These are phyloP conservation scores for Cheilosia scutellata DNA, from an alignment of 2,888 invertebrate species.

Conservation along the genomic window DNA sequence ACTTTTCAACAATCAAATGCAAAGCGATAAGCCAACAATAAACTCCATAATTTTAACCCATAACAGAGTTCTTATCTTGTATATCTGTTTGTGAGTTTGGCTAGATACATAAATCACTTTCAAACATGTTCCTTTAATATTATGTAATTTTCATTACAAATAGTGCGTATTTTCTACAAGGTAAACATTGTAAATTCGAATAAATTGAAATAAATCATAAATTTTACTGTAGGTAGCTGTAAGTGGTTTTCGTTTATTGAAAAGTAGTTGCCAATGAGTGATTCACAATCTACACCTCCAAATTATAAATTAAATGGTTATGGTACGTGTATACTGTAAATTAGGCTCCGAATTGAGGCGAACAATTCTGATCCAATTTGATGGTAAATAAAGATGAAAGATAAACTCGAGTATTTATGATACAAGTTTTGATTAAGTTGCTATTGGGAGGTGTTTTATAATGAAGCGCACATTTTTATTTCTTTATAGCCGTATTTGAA, in stretches of 20 bases:
- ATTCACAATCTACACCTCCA: background rate
- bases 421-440: background rate
- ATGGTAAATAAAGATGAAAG: constrained; percentile 28
- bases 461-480: background rate
- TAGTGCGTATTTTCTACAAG: too few relatives aligned
- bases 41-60: too few relatives aligned
- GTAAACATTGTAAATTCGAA: background rate
- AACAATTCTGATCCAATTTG: constrained; percentile 17
- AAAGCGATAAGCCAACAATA: too few relatives aligned
- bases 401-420: background rate
- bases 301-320: background rate
- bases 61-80: too few relatives aligned
- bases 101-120: too few relatives aligned
- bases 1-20: too few relatives aligned
- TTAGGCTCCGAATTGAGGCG: constrained; percentile 44
- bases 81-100: too few relatives aligned
- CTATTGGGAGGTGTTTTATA: background rate
- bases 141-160: too few relatives aligned
- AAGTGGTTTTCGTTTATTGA: background rate
- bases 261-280: constrained; percentile 11
- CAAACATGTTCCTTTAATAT: too few relatives aligned
- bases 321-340: constrained; percentile 43
- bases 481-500: background rate
- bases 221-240: background rate
- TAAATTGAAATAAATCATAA: background rate